These are phyloP conservation scores for Tachysurus vachellii DNA, from an alignment of 2,113 vertebrate genomes.

Conservation along the genomic window DNA sequence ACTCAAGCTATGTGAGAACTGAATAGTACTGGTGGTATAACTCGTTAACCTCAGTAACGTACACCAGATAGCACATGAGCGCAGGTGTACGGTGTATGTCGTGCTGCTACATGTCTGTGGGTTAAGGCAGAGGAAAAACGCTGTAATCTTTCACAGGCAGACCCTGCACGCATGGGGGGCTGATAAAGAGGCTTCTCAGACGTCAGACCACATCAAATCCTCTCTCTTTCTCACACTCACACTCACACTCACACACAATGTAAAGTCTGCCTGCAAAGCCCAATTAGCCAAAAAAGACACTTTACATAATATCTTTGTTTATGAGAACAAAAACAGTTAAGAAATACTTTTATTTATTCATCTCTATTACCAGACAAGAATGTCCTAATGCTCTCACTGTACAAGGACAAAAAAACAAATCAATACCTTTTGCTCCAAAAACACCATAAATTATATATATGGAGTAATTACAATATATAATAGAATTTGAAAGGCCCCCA, in stretches of 20 bases:
- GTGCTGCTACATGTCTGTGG: background rate
- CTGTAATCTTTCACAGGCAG: conserved; percentile 3
- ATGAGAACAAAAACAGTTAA: background rate
- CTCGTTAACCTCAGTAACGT: background rate
- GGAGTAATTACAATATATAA: too few species aligned
- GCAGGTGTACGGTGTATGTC: background rate
- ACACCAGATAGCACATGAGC: background rate
- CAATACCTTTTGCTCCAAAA: background rate
- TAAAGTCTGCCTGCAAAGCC: background rate
- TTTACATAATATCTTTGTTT: background rate
- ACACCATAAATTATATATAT: background rate
- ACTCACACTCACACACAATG: background rate
- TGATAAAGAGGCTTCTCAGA: conserved; percentile 11
- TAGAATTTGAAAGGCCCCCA: too few species aligned
- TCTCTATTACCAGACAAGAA: background rate
- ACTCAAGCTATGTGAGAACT: background rate
- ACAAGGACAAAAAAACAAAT: background rate
- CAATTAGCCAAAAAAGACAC: background rate
- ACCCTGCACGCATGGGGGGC: background rate
- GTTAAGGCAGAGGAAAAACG: background rate
- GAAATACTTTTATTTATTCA: background rate
- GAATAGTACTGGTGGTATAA: background rate
- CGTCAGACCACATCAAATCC: background rate
- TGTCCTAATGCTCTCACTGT: background rate
- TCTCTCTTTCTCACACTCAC: background rate